A percentile compares a stretch with the other conserved stretches of the same genome.
Evolutionary conservation across 2,113 vertebrate genomes (phyloP).

Genomic region (Sminthopsis crassicaudata): DNA sequence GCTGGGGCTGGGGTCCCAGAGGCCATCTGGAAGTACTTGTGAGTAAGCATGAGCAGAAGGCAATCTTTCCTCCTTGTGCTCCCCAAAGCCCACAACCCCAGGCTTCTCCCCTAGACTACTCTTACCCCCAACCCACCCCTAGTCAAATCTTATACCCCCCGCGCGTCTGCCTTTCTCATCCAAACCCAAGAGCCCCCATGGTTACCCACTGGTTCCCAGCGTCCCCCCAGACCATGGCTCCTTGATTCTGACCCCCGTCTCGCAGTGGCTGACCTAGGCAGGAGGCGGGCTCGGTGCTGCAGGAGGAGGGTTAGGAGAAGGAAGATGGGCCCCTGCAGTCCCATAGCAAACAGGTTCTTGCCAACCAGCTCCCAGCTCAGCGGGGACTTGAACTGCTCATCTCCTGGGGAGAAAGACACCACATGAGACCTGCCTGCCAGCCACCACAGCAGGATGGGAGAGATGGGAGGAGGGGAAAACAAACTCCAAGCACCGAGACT

Average conservation of each 20-base stretch:
- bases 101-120: background rate
- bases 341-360: conserved; percentile 95
- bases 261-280: conserved; percentile 83
- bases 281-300: conserved; percentile 89
- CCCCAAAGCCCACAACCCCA: background rate
- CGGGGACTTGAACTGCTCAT: conserved; percentile 90
- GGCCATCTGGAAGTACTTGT: conserved; percentile 78
- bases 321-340: conserved; percentile 90
- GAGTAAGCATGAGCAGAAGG: background rate
- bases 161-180: background rate
- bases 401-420: conserved; percentile 83
- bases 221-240: background rate
- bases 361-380: conserved; percentile 94
- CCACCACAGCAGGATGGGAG: background rate
- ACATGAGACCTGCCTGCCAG: background rate
- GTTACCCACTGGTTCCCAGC: background rate
- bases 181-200: background rate
- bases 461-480: background rate
- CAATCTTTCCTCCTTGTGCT: no score
- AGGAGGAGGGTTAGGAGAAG: conserved; percentile 93
- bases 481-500: background rate
- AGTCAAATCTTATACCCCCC: background rate
- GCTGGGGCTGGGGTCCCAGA: conserved; percentile 78
- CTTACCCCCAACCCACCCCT: no score
- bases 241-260: background rate